Evolutionary conservation across 64 coral and sea anemone species (phyloP), one percentile per base, ranked within the genome.

Genomic region (Hydrozoanthus tunicans): DNA sequence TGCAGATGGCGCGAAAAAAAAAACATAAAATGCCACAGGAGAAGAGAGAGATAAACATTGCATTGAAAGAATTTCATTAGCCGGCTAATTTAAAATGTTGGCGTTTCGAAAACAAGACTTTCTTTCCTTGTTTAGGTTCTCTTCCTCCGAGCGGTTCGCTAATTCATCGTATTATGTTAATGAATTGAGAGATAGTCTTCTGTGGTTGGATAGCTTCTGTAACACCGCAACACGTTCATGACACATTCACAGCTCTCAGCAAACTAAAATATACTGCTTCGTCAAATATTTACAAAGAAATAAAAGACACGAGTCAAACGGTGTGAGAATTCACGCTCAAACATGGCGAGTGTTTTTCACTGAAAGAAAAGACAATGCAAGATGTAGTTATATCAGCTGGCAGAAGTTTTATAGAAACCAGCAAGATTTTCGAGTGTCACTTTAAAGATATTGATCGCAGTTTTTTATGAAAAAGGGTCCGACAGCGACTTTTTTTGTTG

Each of bases 1-100:
- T 91, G 92, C 80, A 94, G 93, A 92, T 90, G 89, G 95, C 95
- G 95, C 95, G 92, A 97, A 97, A 94, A 84, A 84, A 89, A 97
- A 94, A 93, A 94, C 81, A 89, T 62, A 91, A 78, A 96, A 88
- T 89, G 89, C 77, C 89, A 96, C 75, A 73, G 73, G 76, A 89
- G 56, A 88, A 82, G 75, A 72, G 76, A 80, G 66, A 53, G 62
- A 55, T 64, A 91, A 90, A 90, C n/a, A 75, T 62, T 80, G 77
- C 82, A 20, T 74, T 74, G 69, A 73, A 73, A 88, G 61, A 75
- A 9, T 74, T 88, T 88, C 84, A 74, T 88, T 88, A 88, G 84
- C 70, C 10, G 69, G 84, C 84, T 88, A 88, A 88, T 88, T 88
- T 74, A 17, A 55, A 88, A 60, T 58, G 69, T 43, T 72, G 83